phyloP scores from a whole-genome alignment of 1,140 invertebrate genomes.

The Trachymyrmex cornetzi region DNA sequence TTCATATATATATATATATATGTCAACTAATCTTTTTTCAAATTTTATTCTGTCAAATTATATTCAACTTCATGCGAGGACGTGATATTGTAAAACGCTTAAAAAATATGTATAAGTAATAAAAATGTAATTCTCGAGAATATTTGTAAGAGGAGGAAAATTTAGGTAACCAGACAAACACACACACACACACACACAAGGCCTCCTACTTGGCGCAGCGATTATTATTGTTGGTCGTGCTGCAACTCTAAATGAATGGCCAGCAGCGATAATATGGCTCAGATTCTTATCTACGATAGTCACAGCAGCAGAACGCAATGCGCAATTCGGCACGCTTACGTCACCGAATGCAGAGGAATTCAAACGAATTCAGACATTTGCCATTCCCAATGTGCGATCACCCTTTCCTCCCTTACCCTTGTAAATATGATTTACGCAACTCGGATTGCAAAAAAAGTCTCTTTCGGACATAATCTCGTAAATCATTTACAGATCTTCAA shows the following conservation, averaged over 20 bases:
- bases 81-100: background rate
- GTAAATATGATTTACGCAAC: conserved; percentile 34
- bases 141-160: background rate
- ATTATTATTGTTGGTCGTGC: conserved; percentile 41
- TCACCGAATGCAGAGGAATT: conserved; percentile 67
- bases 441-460: conserved; percentile 7
- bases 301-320: conserved; percentile 60
- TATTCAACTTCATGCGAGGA: background rate
- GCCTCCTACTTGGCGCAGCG: background rate
- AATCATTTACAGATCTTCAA: background rate
- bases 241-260: conserved; percentile 37
- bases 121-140: too few relatives aligned
- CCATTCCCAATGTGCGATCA: conserved; percentile 43
- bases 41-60: background rate
- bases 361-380: conserved; percentile 63
- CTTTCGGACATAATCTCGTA: background rate
- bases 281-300: conserved; percentile 74
- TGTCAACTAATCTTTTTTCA: background rate
- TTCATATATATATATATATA: too few relatives aligned
- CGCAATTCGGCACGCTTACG: conserved; percentile 63
- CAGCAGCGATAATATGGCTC: conserved; percentile 48
- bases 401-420: background rate
- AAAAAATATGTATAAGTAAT: background rate
- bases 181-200: too few relatives aligned
- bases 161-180: background rate